Conservation (phyloP, 2,888 invertebrate genomes). For the Dasysyrphus tricinctus region DNA sequence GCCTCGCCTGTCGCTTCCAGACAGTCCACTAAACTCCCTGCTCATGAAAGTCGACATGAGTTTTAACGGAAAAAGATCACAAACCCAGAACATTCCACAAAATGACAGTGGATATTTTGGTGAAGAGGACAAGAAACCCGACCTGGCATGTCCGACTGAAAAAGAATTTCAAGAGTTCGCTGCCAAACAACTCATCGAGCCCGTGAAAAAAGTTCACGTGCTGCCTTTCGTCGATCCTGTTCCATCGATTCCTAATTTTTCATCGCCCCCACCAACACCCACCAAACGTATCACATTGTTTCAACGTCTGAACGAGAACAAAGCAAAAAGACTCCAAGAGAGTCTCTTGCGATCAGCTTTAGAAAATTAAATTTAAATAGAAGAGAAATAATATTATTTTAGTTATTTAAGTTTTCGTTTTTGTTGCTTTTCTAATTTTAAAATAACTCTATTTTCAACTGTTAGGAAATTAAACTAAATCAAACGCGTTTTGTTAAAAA, state of each 20-base stretch:
- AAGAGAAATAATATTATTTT: slow-evolving; percentile 17
- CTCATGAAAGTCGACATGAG: slow-evolving; percentile 80
- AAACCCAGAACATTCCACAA: slow-evolving; percentile 39
- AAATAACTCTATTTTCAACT: slow-evolving; percentile 24
- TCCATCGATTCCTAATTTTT: slow-evolving; percentile 67
- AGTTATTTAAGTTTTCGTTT: slow-evolving; percentile 32
- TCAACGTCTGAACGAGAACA: slow-evolving; percentile 78
- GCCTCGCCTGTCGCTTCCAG: slow-evolving; percentile 76
- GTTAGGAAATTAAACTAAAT: slow-evolving; percentile 48
- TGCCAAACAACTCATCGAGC: slow-evolving; percentile 73
- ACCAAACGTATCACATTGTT: slow-evolving; percentile 77
- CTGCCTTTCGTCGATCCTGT: slow-evolving; percentile 75
- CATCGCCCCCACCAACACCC: slow-evolving; percentile 76
- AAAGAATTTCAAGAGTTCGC: slow-evolving; percentile 76
- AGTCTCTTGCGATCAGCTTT: slow-evolving; percentile 75
- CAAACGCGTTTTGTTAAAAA: slow-evolving; percentile 22
- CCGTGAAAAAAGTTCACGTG: slow-evolving; percentile 77
- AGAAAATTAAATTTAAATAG: slow-evolving; percentile 70
- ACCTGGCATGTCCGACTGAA: slow-evolving; percentile 76
- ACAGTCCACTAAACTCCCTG: slow-evolving; percentile 79
- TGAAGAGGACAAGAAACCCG: slow-evolving; percentile 44
- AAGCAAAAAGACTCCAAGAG: slow-evolving; percentile 76
- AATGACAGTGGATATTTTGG: slow-evolving; percentile 54
- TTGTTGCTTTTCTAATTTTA: slow-evolving; percentile 31
- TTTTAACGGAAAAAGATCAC: slow-evolving; percentile 50